Evolutionary conservation across 64 coral and sea anemone species (phyloP).

Genomic region (Astreopora myriophthalma): DNA sequence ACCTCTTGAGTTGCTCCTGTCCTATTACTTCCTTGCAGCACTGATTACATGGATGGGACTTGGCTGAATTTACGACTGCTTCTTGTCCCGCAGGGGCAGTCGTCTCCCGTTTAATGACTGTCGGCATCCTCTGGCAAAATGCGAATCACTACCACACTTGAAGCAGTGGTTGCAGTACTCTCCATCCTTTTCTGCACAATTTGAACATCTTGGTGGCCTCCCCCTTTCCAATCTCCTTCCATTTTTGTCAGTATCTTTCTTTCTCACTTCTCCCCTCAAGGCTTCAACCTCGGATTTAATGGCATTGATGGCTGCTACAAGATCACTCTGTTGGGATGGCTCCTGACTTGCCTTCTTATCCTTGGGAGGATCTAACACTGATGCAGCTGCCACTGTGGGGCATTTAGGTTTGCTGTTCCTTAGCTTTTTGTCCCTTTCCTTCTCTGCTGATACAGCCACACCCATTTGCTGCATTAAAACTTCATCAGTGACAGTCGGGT

Average conservation of each 20-base stretch:
- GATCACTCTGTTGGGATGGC: conserved; percentile 22
- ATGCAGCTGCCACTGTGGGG: conserved; percentile 22
- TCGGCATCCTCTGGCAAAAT: conserved; percentile 44
- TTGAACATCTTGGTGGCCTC: conserved; percentile 36
- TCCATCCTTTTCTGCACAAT: conserved; percentile 4
- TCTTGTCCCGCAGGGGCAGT: conserved; percentile 4
- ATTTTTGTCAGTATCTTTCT: background rate
- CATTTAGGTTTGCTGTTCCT: background rate
- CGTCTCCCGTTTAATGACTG: conserved; percentile 5
- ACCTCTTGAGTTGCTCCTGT: no score
- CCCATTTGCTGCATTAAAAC: conserved; percentile 66
- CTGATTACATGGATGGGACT: background rate
- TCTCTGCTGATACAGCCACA: conserved; percentile 55
- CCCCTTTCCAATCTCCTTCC: conserved; percentile 29
- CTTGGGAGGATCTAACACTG: conserved; percentile 28
- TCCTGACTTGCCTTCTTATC: conserved; percentile 15
- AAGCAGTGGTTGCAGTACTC: conserved; percentile 77
- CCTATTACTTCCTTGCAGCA: background rate
- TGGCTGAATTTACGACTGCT: background rate
- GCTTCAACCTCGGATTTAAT: conserved; percentile 54
- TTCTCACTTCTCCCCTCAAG: conserved; percentile 55
- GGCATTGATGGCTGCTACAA: conserved; percentile 60
- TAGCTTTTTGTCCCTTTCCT: conserved; percentile 72
- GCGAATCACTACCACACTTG: conserved; percentile 65
- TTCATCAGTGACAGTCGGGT: conserved; percentile 66